Evolutionary conservation across 2,113 vertebrate genomes (phyloP), one percentile per base, ranked within the genome.

Genomic region (rat (Rattus norvegicus)): DNA sequence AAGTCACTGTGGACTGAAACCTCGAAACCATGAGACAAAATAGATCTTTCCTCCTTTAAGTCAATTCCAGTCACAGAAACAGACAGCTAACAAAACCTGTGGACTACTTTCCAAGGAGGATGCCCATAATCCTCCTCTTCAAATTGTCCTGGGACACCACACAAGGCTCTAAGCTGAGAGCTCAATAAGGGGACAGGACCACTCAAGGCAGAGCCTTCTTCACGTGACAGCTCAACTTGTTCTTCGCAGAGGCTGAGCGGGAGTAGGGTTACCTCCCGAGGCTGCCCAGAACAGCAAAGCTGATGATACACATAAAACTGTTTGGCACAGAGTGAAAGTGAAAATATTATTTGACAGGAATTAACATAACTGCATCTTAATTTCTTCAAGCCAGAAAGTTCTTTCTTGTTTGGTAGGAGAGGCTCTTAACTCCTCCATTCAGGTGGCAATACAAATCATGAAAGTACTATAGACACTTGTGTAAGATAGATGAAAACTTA

Each of bases 381-480:
- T 76, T 92, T 75, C 10, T 76, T 81, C 59, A 70, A 36, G 77
- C 87, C 70, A 69, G 69, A 84, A 87, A 54, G 39, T 17, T 47
- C 16, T 91, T 93, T 69, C 39, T 77, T n/a, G 67, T 89, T 63
- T 39, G 85, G 19, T 36, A 52, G 43, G 65, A 67, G 43, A 36
- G 9, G n/a, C 56, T 95, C n/a, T 80, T 69, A 33, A 67, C 22
- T 77, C 33, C 20, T 81, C 36, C 43, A 33, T 73, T 77, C 33
- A 61, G n/a, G 22, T 8, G 4, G 19, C 19, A 85, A 76, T 80
- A 90, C 85, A 91, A 87, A 10, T 7, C 9, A 13, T 0, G 2
- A 33, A 7, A 79, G 7, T 20, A 4, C 14, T 6, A 1, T 17
- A 47, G 10, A 52, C 4, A 24, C 4, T 14, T 3, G 14, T 26